Evolutionary conservation across 2,797 vertebrate genomes (phyloP).

Genomic region (Enteromius mattozi): DNA sequence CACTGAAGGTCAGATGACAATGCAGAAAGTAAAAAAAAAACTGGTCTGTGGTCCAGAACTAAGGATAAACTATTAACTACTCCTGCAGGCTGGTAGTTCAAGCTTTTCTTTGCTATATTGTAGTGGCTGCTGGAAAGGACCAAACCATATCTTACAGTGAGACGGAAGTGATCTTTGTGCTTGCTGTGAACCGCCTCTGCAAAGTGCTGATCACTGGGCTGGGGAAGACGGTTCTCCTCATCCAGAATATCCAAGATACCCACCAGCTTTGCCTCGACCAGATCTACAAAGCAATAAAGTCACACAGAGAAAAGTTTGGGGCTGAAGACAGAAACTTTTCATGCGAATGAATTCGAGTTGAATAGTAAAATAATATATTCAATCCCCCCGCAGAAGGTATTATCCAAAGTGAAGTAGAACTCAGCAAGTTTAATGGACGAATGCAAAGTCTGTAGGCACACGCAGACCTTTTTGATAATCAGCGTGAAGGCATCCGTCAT

Average conservation of each 20-base stretch:
- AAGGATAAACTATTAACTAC: not conserved
- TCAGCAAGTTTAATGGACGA: conserved; percentile 51
- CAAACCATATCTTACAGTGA: conserved; percentile 82
- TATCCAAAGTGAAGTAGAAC: conserved; percentile 46
- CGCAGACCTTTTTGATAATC: conserved; percentile 52
- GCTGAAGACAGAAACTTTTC: conserved; percentile 6
- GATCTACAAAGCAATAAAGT: conserved; percentile 78
- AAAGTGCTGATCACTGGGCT: conserved; percentile 96
- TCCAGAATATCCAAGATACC: conserved; percentile 96
- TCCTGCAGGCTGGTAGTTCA: not conserved
- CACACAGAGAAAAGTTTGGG: not conserved
- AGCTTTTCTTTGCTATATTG: not conserved
- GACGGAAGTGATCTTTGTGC: conserved; percentile 96
- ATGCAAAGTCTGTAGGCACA: conserved; percentile 32
- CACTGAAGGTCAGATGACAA: not conserved
- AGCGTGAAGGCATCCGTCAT: conserved; percentile 32
- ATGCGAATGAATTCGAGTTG: not conserved
- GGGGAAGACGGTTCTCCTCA: conserved; percentile 97
- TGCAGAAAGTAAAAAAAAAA: not conserved
- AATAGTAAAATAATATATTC: conserved; percentile 34
- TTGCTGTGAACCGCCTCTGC: conserved; percentile 89
- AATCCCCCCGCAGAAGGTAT: conserved; percentile 60
- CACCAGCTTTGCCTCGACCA: conserved; percentile 93
- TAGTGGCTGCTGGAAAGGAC: conserved; percentile 6
- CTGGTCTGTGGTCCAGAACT: not conserved